A percentile compares a stretch with the other conserved stretches of the same genome.
Conservation (phyloP, 2,888 invertebrate species). For the Rhamnusium bicolor region DNA sequence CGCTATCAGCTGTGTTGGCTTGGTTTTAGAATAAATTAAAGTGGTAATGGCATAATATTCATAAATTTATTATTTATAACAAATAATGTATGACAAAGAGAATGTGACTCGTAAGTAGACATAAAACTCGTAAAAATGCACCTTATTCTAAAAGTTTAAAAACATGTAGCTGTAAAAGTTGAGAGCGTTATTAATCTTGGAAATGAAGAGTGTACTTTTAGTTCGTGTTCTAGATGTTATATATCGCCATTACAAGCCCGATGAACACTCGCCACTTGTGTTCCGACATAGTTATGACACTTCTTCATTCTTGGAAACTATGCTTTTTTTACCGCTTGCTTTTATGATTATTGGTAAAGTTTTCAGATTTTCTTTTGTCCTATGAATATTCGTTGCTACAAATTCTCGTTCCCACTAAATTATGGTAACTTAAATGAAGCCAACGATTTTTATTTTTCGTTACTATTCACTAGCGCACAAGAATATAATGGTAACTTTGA, state of each 20-base stretch:
- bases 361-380: slow-evolving; percentile 47
- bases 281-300: slow-evolving; percentile 34
- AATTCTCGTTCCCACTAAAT: slow-evolving; percentile 39
- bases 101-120: slow-evolving; percentile 5
- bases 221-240: slow-evolving; percentile 46
- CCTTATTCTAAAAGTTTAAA: slow-evolving; percentile 12
- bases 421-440: slow-evolving; percentile 49
- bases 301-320: slow-evolving; percentile 29
- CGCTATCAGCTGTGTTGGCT: not conserved
- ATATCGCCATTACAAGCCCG: slow-evolving; percentile 39
- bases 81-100: slow-evolving; percentile 7
- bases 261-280: slow-evolving; percentile 28
- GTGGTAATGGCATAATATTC: not conserved
- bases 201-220: slow-evolving; percentile 51
- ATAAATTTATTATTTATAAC: slow-evolving; percentile 22
- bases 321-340: slow-evolving; percentile 44
- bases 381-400: slow-evolving; percentile 47
- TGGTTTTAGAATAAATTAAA: not conserved
- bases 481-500: slow-evolving; percentile 41
- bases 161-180: slow-evolving; percentile 40
- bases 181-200: slow-evolving; percentile 56
- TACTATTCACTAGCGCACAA: slow-evolving; percentile 34
- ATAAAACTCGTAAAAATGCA: slow-evolving; percentile 15
- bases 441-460: slow-evolving; percentile 50
- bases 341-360: slow-evolving; percentile 56